Evolutionary conservation across 1,140 invertebrate genomes (phyloP), one percentile per base, ranked within the genome.

Genomic region (Zophobas morio): DNA sequence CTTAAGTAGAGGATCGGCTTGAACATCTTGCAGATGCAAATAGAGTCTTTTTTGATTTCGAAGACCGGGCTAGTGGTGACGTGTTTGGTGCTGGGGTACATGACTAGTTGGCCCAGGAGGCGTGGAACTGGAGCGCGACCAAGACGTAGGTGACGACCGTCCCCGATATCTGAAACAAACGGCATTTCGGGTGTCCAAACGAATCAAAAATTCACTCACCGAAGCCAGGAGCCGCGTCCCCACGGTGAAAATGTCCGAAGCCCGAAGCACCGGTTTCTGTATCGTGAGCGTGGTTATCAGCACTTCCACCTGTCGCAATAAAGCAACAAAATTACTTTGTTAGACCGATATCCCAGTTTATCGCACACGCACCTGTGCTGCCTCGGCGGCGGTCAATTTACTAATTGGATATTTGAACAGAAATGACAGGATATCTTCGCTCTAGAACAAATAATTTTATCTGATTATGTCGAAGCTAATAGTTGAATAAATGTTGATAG

Each of bases 61-160:
- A 60, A 47, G n/a, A 57, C 47, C 32, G 71, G 51, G 60, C 39
- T 46, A 20, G 20, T 20, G n/a, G 70, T 77, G 49, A 51, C 20
- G 34, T 54, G 57, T n/a, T 77, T 71, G 32, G 76, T 72, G 39
- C 60, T 70, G n/a, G 36, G 47, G 63, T 77, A 46, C 54, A 72
- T 72, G 54, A 70, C 54, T 78, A 49, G 54, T 82, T 36, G 4
- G 71, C 60, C 82, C 82, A 84, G 74, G 81, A 78, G 40, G 81
- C 78, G 46, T 80, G 76, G 75, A 84, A 84, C 70, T 84, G 83
- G 6, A 84, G 46, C 5, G 83, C 83, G 35, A 84, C 83, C 71
- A 84, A 70, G 0, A 84, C 82, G 60, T 84, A 84, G 5, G 83
- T 82, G 1, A 84, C 81, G 3, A 84, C 81, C 0, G 82, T 83